Evolutionary conservation across 1,140 invertebrate genomes (phyloP).

Genomic region (Drosophila ficusphila): DNA sequence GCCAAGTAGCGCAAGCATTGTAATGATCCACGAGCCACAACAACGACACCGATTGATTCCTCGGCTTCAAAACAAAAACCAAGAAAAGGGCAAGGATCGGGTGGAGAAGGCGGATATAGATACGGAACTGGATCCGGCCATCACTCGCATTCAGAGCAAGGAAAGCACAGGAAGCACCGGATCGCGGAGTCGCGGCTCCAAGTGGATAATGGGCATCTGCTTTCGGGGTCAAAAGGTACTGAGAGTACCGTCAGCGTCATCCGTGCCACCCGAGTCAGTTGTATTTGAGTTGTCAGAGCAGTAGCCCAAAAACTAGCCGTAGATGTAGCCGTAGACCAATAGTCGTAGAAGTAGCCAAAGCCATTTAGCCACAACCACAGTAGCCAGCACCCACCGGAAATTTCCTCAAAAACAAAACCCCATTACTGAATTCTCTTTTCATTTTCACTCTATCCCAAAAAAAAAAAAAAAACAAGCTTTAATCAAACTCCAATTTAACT

Average conservation of each 20-base stretch:
- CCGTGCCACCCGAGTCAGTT: constrained; percentile 84
- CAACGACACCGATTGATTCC: constrained; percentile 49
- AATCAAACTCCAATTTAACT: not conserved
- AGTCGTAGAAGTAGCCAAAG: constrained; percentile 48
- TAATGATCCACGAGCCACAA: constrained; percentile 58
- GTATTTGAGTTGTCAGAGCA: constrained; percentile 84
- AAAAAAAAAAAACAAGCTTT: not conserved
- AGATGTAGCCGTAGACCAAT: constrained; percentile 52
- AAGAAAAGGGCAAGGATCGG: constrained; percentile 27
- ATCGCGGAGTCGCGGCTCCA: constrained; percentile 25
- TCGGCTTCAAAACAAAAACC: constrained; percentile 34
- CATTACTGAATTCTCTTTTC: not conserved
- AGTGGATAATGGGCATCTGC: constrained; percentile 78
- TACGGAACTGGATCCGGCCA: not conserved
- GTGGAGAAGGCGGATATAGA: constrained; percentile 12
- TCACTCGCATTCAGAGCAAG: constrained; percentile 50
- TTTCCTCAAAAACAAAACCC: not conserved
- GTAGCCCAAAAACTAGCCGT: constrained; percentile 64
- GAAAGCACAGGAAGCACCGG: constrained; percentile 3
- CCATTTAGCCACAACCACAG: constrained; percentile 18
- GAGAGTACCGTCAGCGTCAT: constrained; percentile 82
- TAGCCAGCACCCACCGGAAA: constrained; percentile 18
- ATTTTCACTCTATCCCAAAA: too few relatives aligned
- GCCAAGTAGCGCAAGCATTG: constrained; percentile 60
- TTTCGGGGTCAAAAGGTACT: constrained; percentile 84